A percentile compares a stretch with the other conserved stretches of the same genome.
These are phyloP conservation scores for Parazoanthus swiftii DNA, from an alignment of 92 coral and sea anemone genomes.

Conservation along the genomic window DNA sequence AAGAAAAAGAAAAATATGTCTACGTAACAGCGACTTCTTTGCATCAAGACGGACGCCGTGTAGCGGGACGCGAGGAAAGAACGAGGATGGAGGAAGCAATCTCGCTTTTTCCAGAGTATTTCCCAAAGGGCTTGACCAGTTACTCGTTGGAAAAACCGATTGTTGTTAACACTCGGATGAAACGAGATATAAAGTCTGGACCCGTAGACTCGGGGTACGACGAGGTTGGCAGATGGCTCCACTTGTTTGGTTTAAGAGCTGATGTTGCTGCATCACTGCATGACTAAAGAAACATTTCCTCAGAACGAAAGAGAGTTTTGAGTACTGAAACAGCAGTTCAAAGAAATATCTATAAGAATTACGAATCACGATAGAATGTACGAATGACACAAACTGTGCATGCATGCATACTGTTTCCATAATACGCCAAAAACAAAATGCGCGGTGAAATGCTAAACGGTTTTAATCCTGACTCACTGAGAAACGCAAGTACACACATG, in stretches of 20 bases:
- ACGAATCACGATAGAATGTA: too few relatives aligned
- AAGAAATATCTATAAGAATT: too few relatives aligned
- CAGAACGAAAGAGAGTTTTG: too few relatives aligned
- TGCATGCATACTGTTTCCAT: too few relatives aligned
- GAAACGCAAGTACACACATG: too few relatives aligned
- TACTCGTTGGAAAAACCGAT: background rate
- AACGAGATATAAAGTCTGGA: background rate
- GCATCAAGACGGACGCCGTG: background rate
- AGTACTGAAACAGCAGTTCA: too few relatives aligned
- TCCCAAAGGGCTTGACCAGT: background rate
- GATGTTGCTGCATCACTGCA: background rate
- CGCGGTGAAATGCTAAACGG: too few relatives aligned
- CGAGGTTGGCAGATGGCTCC: background rate
- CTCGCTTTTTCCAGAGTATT: background rate
- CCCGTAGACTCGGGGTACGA: background rate
- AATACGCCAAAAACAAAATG: too few relatives aligned
- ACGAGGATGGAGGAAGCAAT: background rate
- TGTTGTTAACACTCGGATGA: background rate
- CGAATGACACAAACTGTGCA: too few relatives aligned
- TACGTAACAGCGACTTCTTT: background rate
- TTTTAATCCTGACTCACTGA: too few relatives aligned
- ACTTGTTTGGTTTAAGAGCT: background rate
- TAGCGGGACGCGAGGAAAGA: background rate
- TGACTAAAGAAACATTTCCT: too few relatives aligned
- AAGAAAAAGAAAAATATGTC: background rate